Conservation (phyloP, 2,888 invertebrate genomes). For the Aelia acuminata region DNA sequence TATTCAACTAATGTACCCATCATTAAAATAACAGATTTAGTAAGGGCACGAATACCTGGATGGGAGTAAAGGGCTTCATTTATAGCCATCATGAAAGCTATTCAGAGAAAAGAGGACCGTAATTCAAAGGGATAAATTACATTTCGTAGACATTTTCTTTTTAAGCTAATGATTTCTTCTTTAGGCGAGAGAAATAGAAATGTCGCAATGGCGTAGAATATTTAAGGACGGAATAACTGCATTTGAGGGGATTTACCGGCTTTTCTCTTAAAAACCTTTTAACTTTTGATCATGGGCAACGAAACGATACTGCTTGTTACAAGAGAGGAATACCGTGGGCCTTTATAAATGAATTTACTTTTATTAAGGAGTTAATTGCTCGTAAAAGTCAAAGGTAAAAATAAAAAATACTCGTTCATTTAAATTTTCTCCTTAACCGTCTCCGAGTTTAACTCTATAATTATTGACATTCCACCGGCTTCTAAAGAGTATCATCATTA, state of each 20-base stretch:
- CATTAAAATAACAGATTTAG: background rate
- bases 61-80: background rate
- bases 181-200: background rate
- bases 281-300: background rate
- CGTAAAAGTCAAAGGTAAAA: background rate
- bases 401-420: background rate
- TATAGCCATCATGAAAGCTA: background rate
- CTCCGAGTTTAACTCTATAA: background rate
- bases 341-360: background rate
- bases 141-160: background rate
- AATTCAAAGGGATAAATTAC: background rate
- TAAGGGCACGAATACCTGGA: background rate
- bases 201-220: background rate
- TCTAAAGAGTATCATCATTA: background rate
- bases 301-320: background rate
- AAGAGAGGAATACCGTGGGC: background rate
- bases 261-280: background rate
- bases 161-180: background rate
- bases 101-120: background rate
- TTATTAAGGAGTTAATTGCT: background rate
- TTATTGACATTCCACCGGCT: background rate
- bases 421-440: background rate
- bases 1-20: background rate
- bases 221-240: background rate
- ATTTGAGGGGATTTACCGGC: background rate